Conservation (phyloP, 2,113 vertebrate species). For the Ranitomeya variabilis region DNA sequence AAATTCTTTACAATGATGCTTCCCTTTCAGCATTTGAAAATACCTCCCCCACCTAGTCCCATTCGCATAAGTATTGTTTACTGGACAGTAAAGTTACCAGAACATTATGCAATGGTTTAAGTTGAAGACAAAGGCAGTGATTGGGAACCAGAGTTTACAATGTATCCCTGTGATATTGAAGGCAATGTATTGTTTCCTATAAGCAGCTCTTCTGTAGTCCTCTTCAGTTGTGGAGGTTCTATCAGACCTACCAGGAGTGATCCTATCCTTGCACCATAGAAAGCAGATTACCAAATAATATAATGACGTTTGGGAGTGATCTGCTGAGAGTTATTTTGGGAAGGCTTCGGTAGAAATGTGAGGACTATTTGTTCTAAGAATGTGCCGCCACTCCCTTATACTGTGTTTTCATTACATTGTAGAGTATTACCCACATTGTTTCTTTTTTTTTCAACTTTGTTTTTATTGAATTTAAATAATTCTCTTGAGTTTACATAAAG, state of each 20-base stretch:
- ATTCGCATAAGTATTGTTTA: background rate
- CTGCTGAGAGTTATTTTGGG: constrained; percentile 13
- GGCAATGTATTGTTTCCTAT: background rate
- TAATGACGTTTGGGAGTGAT: constrained; percentile 26
- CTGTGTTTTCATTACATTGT: background rate
- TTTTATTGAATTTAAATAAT: too few species aligned
- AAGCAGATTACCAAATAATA: background rate
- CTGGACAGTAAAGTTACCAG: background rate
- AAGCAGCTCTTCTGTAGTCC: background rate
- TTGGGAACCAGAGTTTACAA: background rate
- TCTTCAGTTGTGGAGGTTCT: background rate
- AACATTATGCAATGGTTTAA: background rate
- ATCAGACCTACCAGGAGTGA: background rate
- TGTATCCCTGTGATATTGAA: background rate
- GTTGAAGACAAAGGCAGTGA: background rate
- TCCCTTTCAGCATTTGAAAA: background rate
- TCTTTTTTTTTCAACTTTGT: too few species aligned
- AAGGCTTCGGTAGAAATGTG: background rate
- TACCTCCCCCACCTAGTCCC: background rate
- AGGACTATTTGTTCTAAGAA: constrained; percentile 21
- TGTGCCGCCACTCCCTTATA: background rate
- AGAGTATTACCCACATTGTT: too few species aligned
- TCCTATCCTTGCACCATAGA: too few species aligned
- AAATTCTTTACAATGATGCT: background rate
- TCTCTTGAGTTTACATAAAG: too few species aligned